A percentile compares a stretch with the other conserved stretches of the same genome.
Evolutionary conservation across 2,113 vertebrate species (phyloP).

Genomic region (Gasterosteus aculeatus): DNA sequence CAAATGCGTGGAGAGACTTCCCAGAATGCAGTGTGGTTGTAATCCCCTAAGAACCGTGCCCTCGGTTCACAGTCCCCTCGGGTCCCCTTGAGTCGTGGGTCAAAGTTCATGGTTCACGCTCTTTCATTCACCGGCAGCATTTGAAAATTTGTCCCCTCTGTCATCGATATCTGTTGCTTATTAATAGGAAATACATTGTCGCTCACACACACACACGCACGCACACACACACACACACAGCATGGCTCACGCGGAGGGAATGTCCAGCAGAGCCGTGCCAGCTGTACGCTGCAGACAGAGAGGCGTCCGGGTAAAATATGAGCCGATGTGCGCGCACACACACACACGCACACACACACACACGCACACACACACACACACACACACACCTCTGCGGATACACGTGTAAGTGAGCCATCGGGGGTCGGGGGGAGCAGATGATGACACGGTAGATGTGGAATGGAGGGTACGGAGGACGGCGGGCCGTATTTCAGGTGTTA

Average conservation of each 20-base stretch:
- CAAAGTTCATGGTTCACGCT: constrained; percentile 50
- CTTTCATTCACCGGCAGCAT: not conserved
- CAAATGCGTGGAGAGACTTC: not conserved
- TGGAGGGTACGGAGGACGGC: constrained; percentile 57
- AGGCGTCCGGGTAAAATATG: constrained; percentile 80
- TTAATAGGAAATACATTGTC: constrained; percentile 28
- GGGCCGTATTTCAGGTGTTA: constrained; percentile 60
- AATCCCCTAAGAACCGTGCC: constrained; percentile 32
- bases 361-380: constrained; percentile 34
- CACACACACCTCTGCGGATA: constrained; percentile 29
- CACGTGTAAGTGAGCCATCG: constrained; percentile 75
- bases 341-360: constrained; percentile 24
- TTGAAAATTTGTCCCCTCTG: constrained; percentile 5
- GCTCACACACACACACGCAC: constrained; percentile 24
- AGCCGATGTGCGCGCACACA: constrained; percentile 53
- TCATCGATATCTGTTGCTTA: constrained; percentile 13
- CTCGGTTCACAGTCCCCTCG: constrained; percentile 39
- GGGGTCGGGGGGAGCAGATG: constrained; percentile 66
- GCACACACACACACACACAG: constrained; percentile 23
- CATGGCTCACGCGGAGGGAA: constrained; percentile 48
- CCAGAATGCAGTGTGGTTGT: not conserved
- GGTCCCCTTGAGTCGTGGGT: constrained; percentile 41
- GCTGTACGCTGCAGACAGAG: constrained; percentile 74
- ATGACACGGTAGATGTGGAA: constrained; percentile 68
- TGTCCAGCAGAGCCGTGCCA: constrained; percentile 65